These are phyloP conservation scores for Psammodynastes pulverulentus DNA, from an alignment of 2,113 vertebrate genomes.

Conservation along the genomic window DNA sequence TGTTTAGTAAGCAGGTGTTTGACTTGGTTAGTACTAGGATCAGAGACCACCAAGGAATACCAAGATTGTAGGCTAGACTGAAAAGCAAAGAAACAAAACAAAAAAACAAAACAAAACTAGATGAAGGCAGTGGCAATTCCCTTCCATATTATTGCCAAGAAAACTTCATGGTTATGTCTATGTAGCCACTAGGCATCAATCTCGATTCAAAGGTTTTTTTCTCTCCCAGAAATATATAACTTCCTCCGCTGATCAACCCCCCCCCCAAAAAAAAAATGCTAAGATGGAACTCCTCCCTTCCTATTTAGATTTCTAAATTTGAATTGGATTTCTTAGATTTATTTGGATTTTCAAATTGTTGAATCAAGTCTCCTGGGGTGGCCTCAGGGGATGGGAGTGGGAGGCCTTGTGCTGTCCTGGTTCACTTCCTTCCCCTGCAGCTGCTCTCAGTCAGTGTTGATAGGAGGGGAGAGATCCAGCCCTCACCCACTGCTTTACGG, in stretches of 20 bases:
- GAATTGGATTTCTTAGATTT: background rate
- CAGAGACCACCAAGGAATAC: background rate
- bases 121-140: background rate
- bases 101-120: background rate
- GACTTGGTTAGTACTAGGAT: background rate
- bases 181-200: background rate
- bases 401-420: too few species aligned
- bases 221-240: background rate
- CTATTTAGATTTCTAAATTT: background rate
- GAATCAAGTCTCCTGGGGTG: too few species aligned
- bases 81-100: background rate
- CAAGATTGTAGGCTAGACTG: background rate
- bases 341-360: background rate
- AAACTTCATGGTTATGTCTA: background rate
- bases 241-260: background rate
- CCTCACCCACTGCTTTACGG: too few species aligned
- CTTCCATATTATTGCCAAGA: background rate
- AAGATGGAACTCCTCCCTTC: background rate
- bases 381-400: too few species aligned
- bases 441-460: too few species aligned
- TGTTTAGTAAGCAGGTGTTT: background rate
- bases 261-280: background rate
- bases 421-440: too few species aligned
- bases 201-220: background rate
- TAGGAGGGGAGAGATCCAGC: too few species aligned